These are phyloP conservation scores for Meteorus sp. DNA, from an alignment of 1,140 invertebrate genomes.

Conservation along the genomic window DNA sequence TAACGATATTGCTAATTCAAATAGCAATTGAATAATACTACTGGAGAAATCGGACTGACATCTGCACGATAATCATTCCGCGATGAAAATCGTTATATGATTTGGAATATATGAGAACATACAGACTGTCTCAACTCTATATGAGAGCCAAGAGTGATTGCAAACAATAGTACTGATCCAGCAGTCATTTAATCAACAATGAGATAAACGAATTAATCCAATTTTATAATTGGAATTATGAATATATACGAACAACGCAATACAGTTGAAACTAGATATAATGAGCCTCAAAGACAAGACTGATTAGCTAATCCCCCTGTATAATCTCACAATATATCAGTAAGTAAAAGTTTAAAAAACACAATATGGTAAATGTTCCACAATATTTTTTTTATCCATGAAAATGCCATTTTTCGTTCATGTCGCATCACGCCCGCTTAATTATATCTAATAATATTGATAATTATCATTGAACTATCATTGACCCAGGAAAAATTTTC, in stretches of 20 bases:
- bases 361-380: slow-evolving; percentile 52
- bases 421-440: slow-evolving; percentile 36
- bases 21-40: background rate
- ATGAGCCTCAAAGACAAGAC: slow-evolving; percentile 60
- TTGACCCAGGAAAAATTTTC: slow-evolving; percentile 1
- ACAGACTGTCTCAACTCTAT: slow-evolving; percentile 50
- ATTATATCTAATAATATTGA: slow-evolving; percentile 29
- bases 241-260: slow-evolving; percentile 43
- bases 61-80: background rate
- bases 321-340: slow-evolving; percentile 48
- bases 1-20: too few relatives aligned
- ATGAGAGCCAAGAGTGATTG: slow-evolving; percentile 52
- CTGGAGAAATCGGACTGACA: background rate
- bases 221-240: background rate
- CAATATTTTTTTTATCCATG: slow-evolving; percentile 36
- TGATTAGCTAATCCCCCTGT: slow-evolving; percentile 58
- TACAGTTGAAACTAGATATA: slow-evolving; percentile 53
- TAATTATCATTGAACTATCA: slow-evolving; percentile 15
- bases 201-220: slow-evolving; percentile 7
- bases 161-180: slow-evolving; percentile 13
- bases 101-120: slow-evolving; percentile 53
- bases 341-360: slow-evolving; percentile 38
- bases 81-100: slow-evolving; percentile 28
- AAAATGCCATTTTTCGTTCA: slow-evolving; percentile 34
- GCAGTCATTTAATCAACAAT: background rate